phyloP scores from a whole-genome alignment of 2,113 vertebrate genomes.

The Cyrtonyx montezumae region DNA sequence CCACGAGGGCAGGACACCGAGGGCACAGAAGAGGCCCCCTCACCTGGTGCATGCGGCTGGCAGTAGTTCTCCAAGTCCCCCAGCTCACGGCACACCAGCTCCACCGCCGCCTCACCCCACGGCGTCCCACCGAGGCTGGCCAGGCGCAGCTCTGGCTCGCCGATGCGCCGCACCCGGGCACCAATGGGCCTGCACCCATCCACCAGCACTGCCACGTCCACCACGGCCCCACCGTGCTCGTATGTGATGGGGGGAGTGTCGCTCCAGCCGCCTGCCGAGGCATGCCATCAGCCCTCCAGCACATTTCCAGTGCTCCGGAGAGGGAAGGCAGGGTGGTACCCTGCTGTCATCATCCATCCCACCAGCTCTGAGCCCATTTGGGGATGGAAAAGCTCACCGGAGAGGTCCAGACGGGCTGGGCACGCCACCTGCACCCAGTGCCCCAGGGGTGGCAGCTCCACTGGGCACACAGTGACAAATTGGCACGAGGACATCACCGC shows the following conservation, averaged over 20 bases:
- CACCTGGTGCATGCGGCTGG: slow-evolving; percentile 93
- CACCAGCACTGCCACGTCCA: slow-evolving; percentile 87
- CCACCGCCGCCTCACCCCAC: slow-evolving; percentile 46
- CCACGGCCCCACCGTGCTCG: slow-evolving; percentile 90
- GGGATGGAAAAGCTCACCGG: slow-evolving; percentile 79
- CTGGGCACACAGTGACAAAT: slow-evolving; percentile 78
- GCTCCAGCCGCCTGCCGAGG: slow-evolving; percentile 88
- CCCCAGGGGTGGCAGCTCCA: slow-evolving; percentile 74
- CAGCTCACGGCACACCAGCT: slow-evolving; percentile 81
- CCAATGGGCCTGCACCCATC: slow-evolving; percentile 88
- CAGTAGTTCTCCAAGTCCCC: slow-evolving; percentile 87
- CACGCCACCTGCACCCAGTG: slow-evolving; percentile 89
- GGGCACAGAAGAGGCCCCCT: not conserved
- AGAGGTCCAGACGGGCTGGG: slow-evolving; percentile 91
- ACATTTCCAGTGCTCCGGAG: not conserved
- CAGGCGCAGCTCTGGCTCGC: slow-evolving; percentile 80
- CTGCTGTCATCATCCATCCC: not conserved
- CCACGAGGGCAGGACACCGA: not conserved
- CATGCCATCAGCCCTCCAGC: not conserved
- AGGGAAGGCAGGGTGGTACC: no score
- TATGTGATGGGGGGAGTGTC: slow-evolving; percentile 96
- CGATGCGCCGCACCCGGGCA: slow-evolving; percentile 83
- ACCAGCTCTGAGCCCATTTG: not conserved
- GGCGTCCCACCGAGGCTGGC: slow-evolving; percentile 69
- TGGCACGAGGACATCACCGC: slow-evolving; percentile 89